Conservation (phyloP, 2,797 vertebrate species). For the Glossophaga mutica region DNA sequence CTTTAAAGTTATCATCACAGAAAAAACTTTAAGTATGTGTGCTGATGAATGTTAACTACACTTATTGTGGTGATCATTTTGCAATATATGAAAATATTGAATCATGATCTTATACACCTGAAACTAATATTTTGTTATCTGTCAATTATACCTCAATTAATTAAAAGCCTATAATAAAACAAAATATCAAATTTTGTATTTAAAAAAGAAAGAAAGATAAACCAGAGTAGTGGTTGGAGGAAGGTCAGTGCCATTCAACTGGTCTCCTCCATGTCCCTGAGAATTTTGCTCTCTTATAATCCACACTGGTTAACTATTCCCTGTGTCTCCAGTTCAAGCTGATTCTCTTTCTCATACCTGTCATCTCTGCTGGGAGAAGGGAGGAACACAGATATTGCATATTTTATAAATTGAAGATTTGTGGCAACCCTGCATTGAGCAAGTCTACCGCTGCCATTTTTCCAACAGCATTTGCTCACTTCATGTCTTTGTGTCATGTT, state of each 20-base stretch:
- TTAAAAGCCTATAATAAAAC: not conserved
- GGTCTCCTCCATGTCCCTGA: not conserved
- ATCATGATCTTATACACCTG: not conserved
- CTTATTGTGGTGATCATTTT: not conserved
- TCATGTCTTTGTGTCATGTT: no score
- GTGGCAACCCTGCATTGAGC: no score
- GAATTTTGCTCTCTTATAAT: not conserved
- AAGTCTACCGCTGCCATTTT: no score
- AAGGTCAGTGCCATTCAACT: not conserved
- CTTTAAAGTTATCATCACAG: not conserved
- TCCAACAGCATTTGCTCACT: no score
- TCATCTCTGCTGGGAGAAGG: not conserved
- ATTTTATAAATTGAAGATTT: no score
- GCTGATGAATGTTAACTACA: not conserved
- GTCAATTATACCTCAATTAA: not conserved
- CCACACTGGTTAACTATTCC: not conserved
- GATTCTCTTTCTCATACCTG: not conserved
- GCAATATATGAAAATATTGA: not conserved
- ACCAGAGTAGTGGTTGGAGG: not conserved
- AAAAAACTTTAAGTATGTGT: not conserved
- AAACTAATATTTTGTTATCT: not conserved
- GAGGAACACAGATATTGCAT: no score
- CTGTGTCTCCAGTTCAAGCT: not conserved
- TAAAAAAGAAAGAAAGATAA: not conserved
- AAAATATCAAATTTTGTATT: not conserved